A percentile compares a stretch with the other conserved stretches of the same genome.
These are phyloP conservation scores for Polypterus senegalus DNA, from an alignment of 2,113 vertebrate species.

Conservation along the genomic window DNA sequence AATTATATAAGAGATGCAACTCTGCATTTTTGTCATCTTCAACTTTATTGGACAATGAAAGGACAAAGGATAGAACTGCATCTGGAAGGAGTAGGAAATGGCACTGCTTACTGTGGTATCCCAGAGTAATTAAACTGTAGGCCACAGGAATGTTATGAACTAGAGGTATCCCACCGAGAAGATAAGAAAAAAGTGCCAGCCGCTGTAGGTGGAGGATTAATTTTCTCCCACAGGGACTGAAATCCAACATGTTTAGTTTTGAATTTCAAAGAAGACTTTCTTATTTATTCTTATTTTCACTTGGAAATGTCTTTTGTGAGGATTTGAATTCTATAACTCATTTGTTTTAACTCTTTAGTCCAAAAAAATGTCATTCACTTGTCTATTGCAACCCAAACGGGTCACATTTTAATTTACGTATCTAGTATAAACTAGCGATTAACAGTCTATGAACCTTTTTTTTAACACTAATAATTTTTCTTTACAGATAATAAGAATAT, in stretches of 20 bases:
- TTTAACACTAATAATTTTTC: background rate
- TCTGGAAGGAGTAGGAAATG: conserved; percentile 26
- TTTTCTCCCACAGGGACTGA: conserved; percentile 26
- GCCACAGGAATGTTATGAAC: conserved; percentile 34
- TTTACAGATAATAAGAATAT: no score
- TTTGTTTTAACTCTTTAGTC: no score
- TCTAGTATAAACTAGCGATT: no score
- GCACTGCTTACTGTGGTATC: conserved; percentile 32
- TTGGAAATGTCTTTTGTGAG: background rate
- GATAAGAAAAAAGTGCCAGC: conserved; percentile 25
- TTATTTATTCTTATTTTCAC: background rate
- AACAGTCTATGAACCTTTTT: background rate
- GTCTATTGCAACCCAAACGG: no score
- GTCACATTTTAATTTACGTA: no score
- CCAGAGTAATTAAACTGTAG: conserved; percentile 41
- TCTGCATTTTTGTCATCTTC: background rate
- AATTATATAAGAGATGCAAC: background rate
- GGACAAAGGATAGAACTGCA: conserved; percentile 26
- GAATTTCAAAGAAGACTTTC: background rate
- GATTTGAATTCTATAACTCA: background rate
- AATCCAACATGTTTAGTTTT: conserved; percentile 14
- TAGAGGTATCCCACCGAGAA: conserved; percentile 29
- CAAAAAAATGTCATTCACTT: no score
- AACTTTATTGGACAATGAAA: conserved; percentile 4
- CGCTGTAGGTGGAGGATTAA: conserved; percentile 41